Conservation (phyloP, 2,797 vertebrate genomes). For the Falco cherrug region DNA sequence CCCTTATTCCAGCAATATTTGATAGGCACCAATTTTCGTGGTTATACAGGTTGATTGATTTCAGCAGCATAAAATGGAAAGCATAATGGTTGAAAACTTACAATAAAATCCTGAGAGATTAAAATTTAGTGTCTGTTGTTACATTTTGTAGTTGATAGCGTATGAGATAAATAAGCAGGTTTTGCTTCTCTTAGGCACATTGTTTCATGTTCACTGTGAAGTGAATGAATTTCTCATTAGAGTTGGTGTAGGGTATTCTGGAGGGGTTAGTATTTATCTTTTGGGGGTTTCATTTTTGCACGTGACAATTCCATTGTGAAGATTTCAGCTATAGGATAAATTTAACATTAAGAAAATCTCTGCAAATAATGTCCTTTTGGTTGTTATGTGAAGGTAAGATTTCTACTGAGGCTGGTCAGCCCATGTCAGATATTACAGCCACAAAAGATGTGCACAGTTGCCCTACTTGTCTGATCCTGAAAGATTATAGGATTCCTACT, state of each 20-base stretch:
- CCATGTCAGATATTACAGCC: not conserved
- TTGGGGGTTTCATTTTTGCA: not conserved
- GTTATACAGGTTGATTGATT: not conserved
- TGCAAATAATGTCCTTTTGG: not conserved
- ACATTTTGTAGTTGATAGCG: not conserved
- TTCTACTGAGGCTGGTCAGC: not conserved
- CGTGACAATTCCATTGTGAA: not conserved
- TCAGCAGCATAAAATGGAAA: not conserved
- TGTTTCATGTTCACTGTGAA: not conserved
- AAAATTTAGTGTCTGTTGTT: not conserved
- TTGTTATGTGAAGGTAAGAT: not conserved
- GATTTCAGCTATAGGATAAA: not conserved
- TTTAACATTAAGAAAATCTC: not conserved
- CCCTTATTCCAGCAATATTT: not conserved
- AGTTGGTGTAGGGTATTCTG: not conserved
- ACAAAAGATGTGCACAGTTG: accelerated
- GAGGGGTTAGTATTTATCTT: not conserved
- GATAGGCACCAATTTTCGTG: not conserved
- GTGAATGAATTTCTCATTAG: not conserved
- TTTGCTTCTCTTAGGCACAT: not conserved
- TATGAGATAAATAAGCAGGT: not conserved
- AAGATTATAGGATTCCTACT: not conserved
- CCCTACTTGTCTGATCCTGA: not conserved
- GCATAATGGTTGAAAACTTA: not conserved
- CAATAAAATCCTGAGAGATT: not conserved